Conservation (phyloP, 2,797 vertebrate species). For the Bovichtus variegatus region DNA sequence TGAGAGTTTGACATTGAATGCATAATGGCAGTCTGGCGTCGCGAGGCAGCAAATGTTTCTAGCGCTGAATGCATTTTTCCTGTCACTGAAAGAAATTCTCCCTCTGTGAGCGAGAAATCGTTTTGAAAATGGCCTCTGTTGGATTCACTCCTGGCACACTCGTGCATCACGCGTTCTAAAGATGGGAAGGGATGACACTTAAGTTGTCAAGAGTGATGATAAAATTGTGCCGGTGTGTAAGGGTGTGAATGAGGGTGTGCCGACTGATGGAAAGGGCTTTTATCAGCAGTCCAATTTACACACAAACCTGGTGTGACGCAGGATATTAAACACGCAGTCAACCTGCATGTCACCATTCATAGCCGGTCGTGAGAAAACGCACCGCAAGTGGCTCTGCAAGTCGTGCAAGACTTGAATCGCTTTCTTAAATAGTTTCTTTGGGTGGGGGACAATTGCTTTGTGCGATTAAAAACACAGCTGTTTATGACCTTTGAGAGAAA, state of each 20-base stretch:
- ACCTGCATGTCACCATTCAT: neutral
- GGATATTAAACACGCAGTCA: neutral
- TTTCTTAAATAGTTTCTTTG: neutral
- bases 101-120: slow-evolving; percentile 18
- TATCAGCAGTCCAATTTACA: neutral
- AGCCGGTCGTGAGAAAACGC: neutral
- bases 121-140: slow-evolving; percentile 2
- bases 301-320: neutral
- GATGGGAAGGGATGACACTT: neutral
- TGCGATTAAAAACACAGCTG: too few relatives aligned
- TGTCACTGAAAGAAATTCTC: slow-evolving; percentile 13
- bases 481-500: too few relatives aligned
- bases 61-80: neutral
- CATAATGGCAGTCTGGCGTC: slow-evolving; percentile 29
- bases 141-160: slow-evolving; percentile 2
- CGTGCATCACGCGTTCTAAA: neutral
- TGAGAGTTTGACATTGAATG: slow-evolving; percentile 44
- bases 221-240: neutral
- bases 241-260: neutral
- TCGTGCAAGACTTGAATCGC: neutral
- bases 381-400: neutral
- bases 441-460: neutral
- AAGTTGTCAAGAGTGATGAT: slow-evolving; percentile 3
- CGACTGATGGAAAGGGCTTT: neutral
- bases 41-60: slow-evolving; percentile 30